These are phyloP conservation scores for Ceriagrion tenellum DNA, from an alignment of 2,888 invertebrate species.

Conservation along the genomic window DNA sequence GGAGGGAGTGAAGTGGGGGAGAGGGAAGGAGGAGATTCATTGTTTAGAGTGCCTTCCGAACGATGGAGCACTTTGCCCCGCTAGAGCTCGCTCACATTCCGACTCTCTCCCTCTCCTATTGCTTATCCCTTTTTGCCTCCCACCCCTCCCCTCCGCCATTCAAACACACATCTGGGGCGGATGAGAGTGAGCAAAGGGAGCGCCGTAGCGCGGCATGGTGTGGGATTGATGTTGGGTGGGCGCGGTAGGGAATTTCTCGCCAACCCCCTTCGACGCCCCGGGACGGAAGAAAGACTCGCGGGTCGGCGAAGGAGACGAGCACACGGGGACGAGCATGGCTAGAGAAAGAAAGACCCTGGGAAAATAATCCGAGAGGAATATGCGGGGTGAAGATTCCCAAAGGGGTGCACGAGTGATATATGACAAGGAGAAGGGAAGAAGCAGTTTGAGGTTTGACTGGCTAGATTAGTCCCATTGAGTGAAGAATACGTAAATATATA, in stretches of 20 bases:
- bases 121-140: not conserved
- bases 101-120: not conserved
- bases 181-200: not conserved
- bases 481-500: no score
- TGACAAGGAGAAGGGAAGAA: no score
- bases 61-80: slow-evolving; percentile 19
- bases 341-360: no score
- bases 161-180: not conserved
- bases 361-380: no score
- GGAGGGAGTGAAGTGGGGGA: not conserved
- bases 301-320: no score
- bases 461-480: no score
- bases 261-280: not conserved
- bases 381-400: no score
- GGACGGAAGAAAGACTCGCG: not conserved
- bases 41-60: slow-evolving; percentile 16
- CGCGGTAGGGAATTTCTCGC: no score
- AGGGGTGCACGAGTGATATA: no score
- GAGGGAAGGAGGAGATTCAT: not conserved
- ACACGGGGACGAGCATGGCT: no score
- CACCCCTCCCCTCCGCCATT: not conserved
- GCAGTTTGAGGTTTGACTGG: no score
- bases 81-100: not conserved
- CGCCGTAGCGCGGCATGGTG: not conserved
- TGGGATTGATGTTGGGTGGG: no score